Evolutionary conservation across 2,888 invertebrate genomes (phyloP), one percentile per base, ranked within the genome.

Genomic region (Hedychridium roseum): DNA sequence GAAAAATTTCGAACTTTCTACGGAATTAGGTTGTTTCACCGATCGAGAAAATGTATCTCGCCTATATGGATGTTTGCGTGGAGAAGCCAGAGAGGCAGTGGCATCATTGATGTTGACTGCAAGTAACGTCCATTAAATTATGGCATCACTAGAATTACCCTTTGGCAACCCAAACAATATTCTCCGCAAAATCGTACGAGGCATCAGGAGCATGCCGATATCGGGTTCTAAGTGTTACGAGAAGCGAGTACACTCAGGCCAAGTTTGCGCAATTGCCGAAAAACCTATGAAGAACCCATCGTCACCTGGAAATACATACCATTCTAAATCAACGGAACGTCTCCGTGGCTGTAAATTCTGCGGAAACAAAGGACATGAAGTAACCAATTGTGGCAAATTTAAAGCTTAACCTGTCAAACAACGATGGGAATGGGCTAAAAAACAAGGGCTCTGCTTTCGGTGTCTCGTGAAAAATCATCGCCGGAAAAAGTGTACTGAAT

Each of bases 101-200:
- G 20, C 38, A 3, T 27, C 46, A 2, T 23, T 50, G 4, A 21
- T 45, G 28, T 21, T 41, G 1, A 38, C 35, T 1, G 20, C 40
- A 0, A 14, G 16, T 15, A 28, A 40, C 9, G 27, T 36, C 2
- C 2, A 18, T 5, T 16, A 39, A 9, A 39, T 43, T n/a, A 45
- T 40, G 21, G 18, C 17, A 2, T 28, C 41, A 1, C 26, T 50
- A 1, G 26, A 48, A 9, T 18, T 42, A 7, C 42, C 36, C n/a
- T 48, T 37, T 9, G 48, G 48, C 2, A 50, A 50, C n/a, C 37
- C 32, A 2, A 38, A 49, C 15, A 26, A 15, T 5, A 34, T 43
- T 2, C 26, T 28, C 2, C 21, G 21, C 5, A 34, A 20, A 18
- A 31, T 49, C 2, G 27, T 41, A 11, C 28, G 18, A 17, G 43